Base-by-base conservation (phyloP, 2,888 invertebrate species). In the Andrena bicolor region DNA sequence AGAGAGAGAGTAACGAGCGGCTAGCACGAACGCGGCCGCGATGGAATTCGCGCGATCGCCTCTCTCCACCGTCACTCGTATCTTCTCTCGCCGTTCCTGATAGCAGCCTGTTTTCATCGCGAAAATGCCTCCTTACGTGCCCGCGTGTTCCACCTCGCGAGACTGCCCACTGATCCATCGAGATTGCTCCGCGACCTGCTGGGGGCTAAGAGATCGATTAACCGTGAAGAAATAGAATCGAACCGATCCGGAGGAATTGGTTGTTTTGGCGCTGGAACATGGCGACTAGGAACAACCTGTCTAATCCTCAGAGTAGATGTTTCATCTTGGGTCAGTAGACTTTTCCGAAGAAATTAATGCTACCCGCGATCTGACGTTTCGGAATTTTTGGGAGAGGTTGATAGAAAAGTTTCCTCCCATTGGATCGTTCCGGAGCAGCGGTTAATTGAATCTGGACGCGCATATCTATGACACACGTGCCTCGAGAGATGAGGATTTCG, bases 1-100 rank as follows among this genome's bases (percentile, higher is more conserved):
- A 51, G 65, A 60, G 83, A 73, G 78, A 76, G 41, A 79, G 79
- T 79, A 82, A 84, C 82, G 85, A 76, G 68, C 73, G 66, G 58
- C 60, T 60, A 41, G 64, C 82, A 80, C 82, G 81, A 83, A 81
- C 73, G 71, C 81, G 72, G 65, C 77, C 83, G 76, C 84, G 82
- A 20, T 83, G 88, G 88, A 87, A 88, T 88, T 86, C 84, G 70
- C 83, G 81, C 86, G 79, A 87, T 84, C 76, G 71, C 66, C 53
- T 53, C 56, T 60, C 72, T 73, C 63, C 35, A 30, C 13, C 69
- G 16, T 7, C n/a, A n/a, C n/a, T n/a, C 30, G 20, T 80, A 77
- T 76, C 72, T 69, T 76, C 76, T 65, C 69, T 35, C 53, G 58
- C 53, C 64, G 58, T 68, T 76, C 41, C 56, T 35, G 70, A 66